Percentiles rank a stretch among this genome's conserved stretches.
Evolutionary conservation across 2,797 vertebrate genomes (phyloP).

Genomic region (Hipposideros larvatus): DNA sequence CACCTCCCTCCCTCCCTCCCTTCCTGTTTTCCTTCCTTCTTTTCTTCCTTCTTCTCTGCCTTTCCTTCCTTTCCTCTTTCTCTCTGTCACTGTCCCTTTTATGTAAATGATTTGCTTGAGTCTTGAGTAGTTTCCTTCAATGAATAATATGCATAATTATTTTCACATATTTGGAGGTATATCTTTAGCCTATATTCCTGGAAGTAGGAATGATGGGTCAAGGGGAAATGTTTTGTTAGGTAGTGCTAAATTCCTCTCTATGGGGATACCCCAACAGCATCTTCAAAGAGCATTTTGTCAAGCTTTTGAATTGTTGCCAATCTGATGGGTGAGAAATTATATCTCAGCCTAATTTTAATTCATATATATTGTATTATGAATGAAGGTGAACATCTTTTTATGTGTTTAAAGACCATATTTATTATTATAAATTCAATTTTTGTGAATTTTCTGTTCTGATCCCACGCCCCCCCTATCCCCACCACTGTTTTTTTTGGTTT

Average conservation of each 20-base stretch:
- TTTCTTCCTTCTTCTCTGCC: too few relatives aligned
- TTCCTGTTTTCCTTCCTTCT: too few relatives aligned
- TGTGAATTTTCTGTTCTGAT: background rate
- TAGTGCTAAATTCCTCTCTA: background rate
- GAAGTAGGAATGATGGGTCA: background rate
- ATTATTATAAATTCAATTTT: conserved; percentile 30
- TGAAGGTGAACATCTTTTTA: background rate
- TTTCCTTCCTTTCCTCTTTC: background rate
- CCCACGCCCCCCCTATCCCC: background rate
- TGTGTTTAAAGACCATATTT: background rate
- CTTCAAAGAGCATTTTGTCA: background rate
- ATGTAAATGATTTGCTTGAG: background rate
- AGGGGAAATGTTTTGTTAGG: background rate
- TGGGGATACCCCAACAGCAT: background rate
- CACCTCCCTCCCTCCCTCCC: background rate
- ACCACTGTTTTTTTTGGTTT: background rate
- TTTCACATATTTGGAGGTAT: background rate
- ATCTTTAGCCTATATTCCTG: background rate
- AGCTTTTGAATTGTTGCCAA: background rate
- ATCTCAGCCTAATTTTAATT: background rate
- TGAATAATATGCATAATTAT: background rate
- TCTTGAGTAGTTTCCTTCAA: background rate
- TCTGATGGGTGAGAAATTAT: background rate
- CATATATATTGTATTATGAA: background rate
- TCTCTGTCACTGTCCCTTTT: background rate